A percentile compares a stretch with the other conserved stretches of the same genome.
Evolutionary conservation across 2,888 invertebrate species (phyloP).

Genomic region (Entomobrya multifasciata): DNA sequence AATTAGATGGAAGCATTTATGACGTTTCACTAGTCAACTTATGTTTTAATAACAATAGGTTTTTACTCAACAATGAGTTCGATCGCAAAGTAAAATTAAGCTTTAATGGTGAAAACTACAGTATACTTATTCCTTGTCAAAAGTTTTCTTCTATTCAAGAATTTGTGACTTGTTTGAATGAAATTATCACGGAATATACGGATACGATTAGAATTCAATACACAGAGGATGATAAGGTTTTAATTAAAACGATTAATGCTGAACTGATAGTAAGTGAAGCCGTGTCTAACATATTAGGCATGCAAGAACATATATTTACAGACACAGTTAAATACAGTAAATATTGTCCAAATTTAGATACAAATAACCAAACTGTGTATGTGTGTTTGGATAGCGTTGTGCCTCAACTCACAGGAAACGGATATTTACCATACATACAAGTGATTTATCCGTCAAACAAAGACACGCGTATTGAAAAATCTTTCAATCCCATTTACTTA

Average conservation of each 20-base stretch:
- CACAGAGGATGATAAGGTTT: not conserved
- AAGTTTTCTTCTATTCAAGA: not conserved
- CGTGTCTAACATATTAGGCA: not conserved
- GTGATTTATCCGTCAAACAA: too few species aligned
- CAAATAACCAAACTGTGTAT: too few species aligned
- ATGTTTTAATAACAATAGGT: not conserved
- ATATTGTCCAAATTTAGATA: not conserved
- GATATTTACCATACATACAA: not conserved
- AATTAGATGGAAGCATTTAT: not conserved
- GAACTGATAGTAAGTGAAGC: not conserved
- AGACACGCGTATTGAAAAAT: too few species aligned
- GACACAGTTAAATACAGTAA: not conserved
- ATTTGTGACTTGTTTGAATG: not conserved
- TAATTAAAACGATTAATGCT: not conserved
- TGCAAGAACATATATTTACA: not conserved
- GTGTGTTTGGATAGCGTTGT: not conserved
- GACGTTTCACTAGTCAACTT: not conserved
- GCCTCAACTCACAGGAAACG: not conserved
- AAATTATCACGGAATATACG: not conserved
- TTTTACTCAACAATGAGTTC: not conserved
- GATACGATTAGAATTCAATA: not conserved
- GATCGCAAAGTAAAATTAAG: not conserved
- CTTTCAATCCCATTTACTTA: not conserved
- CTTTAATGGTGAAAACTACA: not conserved
- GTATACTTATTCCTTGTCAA: not conserved